Conservation (phyloP, 2,797 vertebrate species). For the Semaprochilodus insignis region DNA sequence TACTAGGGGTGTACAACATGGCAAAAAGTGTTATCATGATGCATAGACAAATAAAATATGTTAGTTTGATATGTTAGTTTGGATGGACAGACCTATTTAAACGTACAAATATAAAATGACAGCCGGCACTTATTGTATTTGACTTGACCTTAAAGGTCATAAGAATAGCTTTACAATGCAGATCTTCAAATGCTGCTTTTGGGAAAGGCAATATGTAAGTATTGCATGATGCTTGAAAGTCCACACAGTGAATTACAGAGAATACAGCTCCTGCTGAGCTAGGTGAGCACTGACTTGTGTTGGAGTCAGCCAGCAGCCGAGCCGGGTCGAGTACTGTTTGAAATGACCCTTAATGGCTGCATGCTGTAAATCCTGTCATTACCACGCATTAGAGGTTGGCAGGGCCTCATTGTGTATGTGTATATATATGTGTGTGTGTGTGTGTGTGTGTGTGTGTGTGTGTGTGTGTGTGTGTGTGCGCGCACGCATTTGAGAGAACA, state of each 20-base stretch:
- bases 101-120: too few relatives aligned
- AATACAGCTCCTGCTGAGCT: constrained; percentile 1
- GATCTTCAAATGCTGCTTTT: not conserved
- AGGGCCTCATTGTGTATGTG: not conserved
- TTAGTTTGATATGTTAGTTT: too few relatives aligned
- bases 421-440: not conserved
- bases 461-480: not conserved
- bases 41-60: too few relatives aligned
- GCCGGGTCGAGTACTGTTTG: not conserved
- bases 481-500: too few relatives aligned
- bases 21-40: too few relatives aligned
- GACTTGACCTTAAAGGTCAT: constrained; percentile 5
- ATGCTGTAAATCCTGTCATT: constrained; percentile 14
- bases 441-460: not conserved
- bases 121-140: not conserved
- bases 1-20: not conserved
- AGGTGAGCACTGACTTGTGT: not conserved
- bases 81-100: too few relatives aligned
- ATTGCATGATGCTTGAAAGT: not conserved
- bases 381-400: not conserved
- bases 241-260: not conserved
- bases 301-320: not conserved
- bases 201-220: not conserved
- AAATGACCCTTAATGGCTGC: not conserved
- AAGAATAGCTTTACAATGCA: not conserved